Base-by-base conservation (phyloP, 1,140 invertebrate genomes). In the Conus ventricosus region DNA sequence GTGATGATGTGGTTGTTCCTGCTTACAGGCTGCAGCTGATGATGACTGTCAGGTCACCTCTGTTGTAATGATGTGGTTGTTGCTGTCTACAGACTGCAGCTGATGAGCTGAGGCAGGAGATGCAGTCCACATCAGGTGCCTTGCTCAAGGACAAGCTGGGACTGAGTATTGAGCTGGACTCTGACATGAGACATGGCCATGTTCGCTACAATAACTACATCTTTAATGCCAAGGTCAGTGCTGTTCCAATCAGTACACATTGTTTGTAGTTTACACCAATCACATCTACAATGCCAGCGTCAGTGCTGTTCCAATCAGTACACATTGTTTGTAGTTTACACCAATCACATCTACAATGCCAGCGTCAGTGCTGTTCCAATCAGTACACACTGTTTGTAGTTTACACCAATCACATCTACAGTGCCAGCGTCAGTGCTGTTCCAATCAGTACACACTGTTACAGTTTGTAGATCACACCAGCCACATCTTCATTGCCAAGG, bases 201-300 rank as follows among this genome's bases (percentile, higher is more conserved):
- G 98, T 99, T 8, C 96, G 97, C 88, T 97, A 99, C 90, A 98
- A 99, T 94, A 97, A 98, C 91, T 98, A 98, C 96, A 93, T 97
- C 23, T 96, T 99, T 92, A 97, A 97, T 94, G 96, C 97, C 1
- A 99, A 98, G 96, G 97, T 97, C 94, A 92, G 89, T 85, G 57
- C 39, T 39, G 39, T 39, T 39, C 39, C 0, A 39, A 39, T 39
- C 39, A 39, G 39, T 39, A 39, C 39, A 39, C 39, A 39, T 0
- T n/a, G n/a, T n/a, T 39, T 39, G 39, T 39, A 39, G 39, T 39
- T 39, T 39, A 39, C 39, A 39, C 39, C 39, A 39, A 39, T 39
- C 39, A 39, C 3, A 39, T 39, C 39, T 39, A 39, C 39, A 39
- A 3, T 39, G 39, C 39, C 39, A 39, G 39, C 39, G 39, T 39